Conservation (phyloP, 1,140 invertebrate genomes). For the Caerostris extrusa region DNA sequence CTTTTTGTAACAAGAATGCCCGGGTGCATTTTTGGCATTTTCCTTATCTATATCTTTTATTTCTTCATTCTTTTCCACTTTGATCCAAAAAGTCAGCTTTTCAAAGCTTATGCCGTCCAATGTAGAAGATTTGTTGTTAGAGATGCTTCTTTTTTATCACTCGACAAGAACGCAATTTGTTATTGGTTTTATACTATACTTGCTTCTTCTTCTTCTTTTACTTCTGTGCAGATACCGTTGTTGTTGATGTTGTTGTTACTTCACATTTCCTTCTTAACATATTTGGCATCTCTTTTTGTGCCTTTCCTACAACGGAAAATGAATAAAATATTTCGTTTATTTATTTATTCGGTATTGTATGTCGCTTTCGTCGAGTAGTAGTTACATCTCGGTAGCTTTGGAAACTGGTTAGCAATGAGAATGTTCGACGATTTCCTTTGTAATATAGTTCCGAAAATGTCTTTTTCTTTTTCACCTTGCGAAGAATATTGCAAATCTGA, state of each 20-base stretch:
- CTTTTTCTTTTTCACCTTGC: not conserved
- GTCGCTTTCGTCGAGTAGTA: not conserved
- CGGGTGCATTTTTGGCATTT: not conserved
- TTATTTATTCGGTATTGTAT: not conserved
- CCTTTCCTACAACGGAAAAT: not conserved
- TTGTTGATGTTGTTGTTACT: not conserved
- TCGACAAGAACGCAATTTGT: not conserved
- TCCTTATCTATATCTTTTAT: constrained; percentile 13
- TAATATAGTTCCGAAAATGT: not conserved
- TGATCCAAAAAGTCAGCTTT: constrained; percentile 16
- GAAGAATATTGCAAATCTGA: not conserved
- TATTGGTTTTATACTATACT: not conserved
- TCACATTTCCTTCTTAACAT: not conserved
- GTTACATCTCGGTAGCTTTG: not conserved
- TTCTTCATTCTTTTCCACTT: not conserved
- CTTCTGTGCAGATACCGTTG: not conserved
- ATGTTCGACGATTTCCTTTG: not conserved
- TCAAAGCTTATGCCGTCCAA: not conserved
- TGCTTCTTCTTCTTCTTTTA: not conserved
- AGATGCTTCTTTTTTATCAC: not conserved
- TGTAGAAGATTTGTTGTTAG: not conserved
- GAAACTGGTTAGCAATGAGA: not conserved
- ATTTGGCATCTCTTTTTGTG: not conserved
- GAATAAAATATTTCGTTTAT: not conserved
- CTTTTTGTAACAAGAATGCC: constrained; percentile 13